phyloP scores from a whole-genome alignment of 37 sponge, comb jelly and placozoan genomes.

The Eunapius fragilis region DNA sequence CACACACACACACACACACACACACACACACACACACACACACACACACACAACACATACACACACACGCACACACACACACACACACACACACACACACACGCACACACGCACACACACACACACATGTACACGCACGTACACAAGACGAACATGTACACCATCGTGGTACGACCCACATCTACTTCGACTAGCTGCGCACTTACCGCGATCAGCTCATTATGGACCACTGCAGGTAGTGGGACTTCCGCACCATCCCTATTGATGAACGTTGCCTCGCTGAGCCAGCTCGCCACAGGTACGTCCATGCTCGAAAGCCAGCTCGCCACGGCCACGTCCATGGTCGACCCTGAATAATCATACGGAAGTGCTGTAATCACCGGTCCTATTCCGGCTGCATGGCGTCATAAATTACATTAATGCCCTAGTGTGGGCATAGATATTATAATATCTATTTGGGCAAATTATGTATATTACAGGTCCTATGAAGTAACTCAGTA shows the following conservation, averaged over 20 bases:
- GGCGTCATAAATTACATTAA: no score
- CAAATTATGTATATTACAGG: no score
- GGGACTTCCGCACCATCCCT: background rate
- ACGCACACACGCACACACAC: background rate
- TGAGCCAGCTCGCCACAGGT: background rate
- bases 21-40: constrained; percentile 2
- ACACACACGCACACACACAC: constrained; percentile 6
- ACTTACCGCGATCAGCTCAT: background rate
- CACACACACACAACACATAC: background rate
- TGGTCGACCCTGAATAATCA: background rate
- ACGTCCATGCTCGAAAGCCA: background rate
- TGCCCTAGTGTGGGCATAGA: no score
- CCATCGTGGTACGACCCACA: background rate
- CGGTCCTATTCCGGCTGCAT: background rate
- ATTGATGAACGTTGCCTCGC: background rate
- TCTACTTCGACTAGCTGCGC: background rate
- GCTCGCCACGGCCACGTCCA: background rate
- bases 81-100: background rate
- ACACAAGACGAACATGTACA: no score
- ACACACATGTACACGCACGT: background rate
- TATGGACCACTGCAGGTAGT: background rate
- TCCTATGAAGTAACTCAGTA: no score
- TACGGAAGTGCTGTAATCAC: background rate
- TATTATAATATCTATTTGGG: no score
- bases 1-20: background rate